Conservation (phyloP, 2,797 vertebrate genomes). For the Forpus xanthops region DNA sequence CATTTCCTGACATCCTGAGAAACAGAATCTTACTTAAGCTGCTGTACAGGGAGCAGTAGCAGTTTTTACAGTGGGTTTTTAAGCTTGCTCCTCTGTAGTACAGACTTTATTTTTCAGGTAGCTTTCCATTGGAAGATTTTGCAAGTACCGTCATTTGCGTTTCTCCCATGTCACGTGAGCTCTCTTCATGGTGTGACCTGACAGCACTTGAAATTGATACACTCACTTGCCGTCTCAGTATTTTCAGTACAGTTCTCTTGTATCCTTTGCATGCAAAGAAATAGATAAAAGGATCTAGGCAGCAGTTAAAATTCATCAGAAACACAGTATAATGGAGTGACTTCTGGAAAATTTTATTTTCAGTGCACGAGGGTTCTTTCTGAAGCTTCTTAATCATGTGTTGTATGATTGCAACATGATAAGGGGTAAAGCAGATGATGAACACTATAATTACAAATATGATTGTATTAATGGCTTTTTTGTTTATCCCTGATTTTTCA, state of each 20-base stretch:
- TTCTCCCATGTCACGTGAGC: constrained; percentile 82
- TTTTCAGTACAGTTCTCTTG: constrained; percentile 90
- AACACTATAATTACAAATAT: constrained; percentile 93
- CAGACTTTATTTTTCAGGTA: constrained; percentile 31
- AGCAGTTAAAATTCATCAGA: constrained; percentile 96
- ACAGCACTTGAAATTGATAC: constrained; percentile 89
- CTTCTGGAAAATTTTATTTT: constrained; percentile 87
- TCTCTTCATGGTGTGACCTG: constrained; percentile 87
- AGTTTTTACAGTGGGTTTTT: background rate
- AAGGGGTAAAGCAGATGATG: constrained; percentile 91
- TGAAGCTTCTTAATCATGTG: constrained; percentile 92
- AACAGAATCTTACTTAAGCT: background rate
- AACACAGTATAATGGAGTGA: constrained; percentile 91
- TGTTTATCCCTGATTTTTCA: constrained; percentile 90
- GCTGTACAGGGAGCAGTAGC: background rate
- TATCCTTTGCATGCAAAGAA: constrained; percentile 98
- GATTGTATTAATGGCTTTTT: constrained; percentile 92
- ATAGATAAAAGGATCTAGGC: constrained; percentile 95
- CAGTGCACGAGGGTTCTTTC: constrained; percentile 72
- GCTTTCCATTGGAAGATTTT: constrained; percentile 73
- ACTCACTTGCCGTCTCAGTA: constrained; percentile 86
- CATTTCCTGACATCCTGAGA: background rate
- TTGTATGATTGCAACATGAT: constrained; percentile 90
- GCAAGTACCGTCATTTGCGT: constrained; percentile 70
- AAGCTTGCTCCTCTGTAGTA: background rate